These are phyloP conservation scores for Rhagophthalmus giganteus DNA, from an alignment of 2,888 invertebrate species.

Conservation along the genomic window DNA sequence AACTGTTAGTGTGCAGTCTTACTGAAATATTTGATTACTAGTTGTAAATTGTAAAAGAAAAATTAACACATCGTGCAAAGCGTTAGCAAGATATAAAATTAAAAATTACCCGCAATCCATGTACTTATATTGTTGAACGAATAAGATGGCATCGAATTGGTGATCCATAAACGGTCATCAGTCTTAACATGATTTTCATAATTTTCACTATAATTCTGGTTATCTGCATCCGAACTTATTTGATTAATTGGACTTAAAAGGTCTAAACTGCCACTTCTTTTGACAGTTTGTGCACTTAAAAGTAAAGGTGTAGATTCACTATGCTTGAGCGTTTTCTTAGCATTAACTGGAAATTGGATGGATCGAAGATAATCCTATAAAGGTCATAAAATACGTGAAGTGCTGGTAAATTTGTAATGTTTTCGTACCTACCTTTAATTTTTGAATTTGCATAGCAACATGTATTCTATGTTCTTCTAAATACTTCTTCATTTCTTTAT, in stretches of 20 bases:
- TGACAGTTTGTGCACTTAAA: conserved; percentile 31
- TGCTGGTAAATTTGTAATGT: conserved; percentile 2
- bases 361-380: conserved; percentile 41
- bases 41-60: too few relatives aligned
- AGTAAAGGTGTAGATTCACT: conserved; percentile 50
- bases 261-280: conserved; percentile 56
- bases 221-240: conserved; percentile 44
- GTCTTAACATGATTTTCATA: background rate
- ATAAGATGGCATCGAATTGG: conserved; percentile 53
- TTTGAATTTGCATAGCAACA: conserved; percentile 67
- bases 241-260: conserved; percentile 61
- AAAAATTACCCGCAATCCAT: conserved; percentile 63
- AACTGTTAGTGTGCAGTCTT: too few relatives aligned
- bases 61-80: too few relatives aligned
- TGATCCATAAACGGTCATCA: background rate
- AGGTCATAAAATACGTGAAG: conserved; percentile 12
- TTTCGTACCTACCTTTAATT: conserved; percentile 63
- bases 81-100: background rate
- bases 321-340: conserved; percentile 4
- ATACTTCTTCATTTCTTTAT: conserved; percentile 58
- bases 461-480: conserved; percentile 66
- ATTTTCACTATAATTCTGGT: background rate
- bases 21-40: too few relatives aligned
- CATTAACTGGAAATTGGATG: conserved; percentile 19
- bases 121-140: conserved; percentile 67